A percentile compares a stretch with the other conserved stretches of the same genome.
Evolutionary conservation across 2,113 vertebrate genomes (phyloP).

Genomic region (Rhinichthys klamathensis): DNA sequence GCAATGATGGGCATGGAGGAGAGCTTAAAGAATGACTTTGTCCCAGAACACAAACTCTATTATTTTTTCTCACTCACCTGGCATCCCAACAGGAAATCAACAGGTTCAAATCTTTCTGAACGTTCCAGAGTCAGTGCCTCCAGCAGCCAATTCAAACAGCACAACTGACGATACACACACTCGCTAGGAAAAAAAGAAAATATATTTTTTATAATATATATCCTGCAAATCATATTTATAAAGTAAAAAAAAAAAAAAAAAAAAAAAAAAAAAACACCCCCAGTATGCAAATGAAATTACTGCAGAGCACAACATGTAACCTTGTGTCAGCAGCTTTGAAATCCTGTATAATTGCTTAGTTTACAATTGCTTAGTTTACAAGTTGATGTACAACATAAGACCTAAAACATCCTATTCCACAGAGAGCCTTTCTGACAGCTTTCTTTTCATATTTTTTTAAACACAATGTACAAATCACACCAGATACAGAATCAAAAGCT

Average conservation of each 20-base stretch:
- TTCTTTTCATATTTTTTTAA: not conserved
- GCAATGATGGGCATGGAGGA: not conserved
- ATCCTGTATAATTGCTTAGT: not conserved
- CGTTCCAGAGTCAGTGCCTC: constrained; percentile 74
- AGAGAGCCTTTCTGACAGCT: constrained; percentile 2
- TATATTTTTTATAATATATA: not conserved
- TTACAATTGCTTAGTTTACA: not conserved
- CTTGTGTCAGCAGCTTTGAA: not conserved
- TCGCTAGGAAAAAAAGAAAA: constrained; percentile 10
- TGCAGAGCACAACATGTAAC: not conserved
- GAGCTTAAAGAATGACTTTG: not conserved
- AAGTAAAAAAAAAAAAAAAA: not conserved
- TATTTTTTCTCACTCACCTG: constrained; percentile 62
- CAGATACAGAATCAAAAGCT: not conserved
- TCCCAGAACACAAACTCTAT: not conserved
- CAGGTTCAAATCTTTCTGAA: constrained; percentile 56
- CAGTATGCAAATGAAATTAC: not conserved
- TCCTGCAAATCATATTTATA: not conserved
- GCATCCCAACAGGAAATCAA: constrained; percentile 76
- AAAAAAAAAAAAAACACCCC: not conserved
- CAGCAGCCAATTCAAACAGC: constrained; percentile 79
- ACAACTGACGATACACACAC: constrained; percentile 74
- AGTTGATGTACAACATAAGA: not conserved
- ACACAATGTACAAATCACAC: not conserved
- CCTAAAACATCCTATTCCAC: not conserved